A percentile compares a stretch with the other conserved stretches of the same genome.
These are phyloP conservation scores for Megaustenia siamemsis DNA, from an alignment of 2,888 invertebrate genomes.

Conservation along the genomic window DNA sequence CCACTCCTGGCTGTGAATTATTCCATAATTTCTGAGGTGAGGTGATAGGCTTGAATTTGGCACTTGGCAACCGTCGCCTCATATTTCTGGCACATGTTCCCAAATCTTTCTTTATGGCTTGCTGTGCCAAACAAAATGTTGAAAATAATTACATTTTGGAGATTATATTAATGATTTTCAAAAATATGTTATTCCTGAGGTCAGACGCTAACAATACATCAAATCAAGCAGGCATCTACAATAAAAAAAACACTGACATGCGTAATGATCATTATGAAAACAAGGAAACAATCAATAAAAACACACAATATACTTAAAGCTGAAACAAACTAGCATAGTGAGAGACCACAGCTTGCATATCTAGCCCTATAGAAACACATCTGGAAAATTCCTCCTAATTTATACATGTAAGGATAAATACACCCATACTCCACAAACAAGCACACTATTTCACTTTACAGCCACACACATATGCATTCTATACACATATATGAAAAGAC, in stretches of 20 bases:
- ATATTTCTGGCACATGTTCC: conserved; percentile 59
- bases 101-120: conserved; percentile 58
- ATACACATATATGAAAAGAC: too few species aligned
- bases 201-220: too few species aligned
- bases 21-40: conserved; percentile 33
- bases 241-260: neutral
- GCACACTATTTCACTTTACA: too few species aligned
- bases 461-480: too few species aligned
- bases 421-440: too few species aligned
- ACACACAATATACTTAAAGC: too few species aligned
- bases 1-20: conserved; percentile 24
- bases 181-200: neutral
- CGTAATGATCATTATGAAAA: neutral
- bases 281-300: neutral
- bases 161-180: neutral
- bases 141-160: neutral
- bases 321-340: too few species aligned
- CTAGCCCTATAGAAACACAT: too few species aligned
- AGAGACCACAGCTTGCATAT: too few species aligned
- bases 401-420: too few species aligned
- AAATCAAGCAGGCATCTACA: neutral
- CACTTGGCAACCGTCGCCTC: conserved; percentile 54
- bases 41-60: conserved; percentile 40
- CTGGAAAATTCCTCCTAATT: too few species aligned
- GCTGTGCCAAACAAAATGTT: conserved; percentile 41